Conservation (phyloP, 1,140 invertebrate genomes). For the Melitaea cinxia region DNA sequence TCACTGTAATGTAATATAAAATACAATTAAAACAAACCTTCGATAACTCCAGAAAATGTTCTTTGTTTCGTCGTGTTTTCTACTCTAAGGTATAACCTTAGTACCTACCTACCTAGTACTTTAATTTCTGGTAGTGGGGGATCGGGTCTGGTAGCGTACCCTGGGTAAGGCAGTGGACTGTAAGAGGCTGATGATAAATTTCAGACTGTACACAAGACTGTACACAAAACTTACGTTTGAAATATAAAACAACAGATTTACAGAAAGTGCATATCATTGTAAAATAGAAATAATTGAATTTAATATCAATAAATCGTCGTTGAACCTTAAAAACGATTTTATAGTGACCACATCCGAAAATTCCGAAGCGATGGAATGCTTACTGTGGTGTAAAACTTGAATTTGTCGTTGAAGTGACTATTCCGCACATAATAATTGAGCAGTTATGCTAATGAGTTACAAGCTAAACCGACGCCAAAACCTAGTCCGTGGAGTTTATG, state of each 20-base stretch:
- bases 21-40: no score
- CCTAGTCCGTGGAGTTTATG: slow-evolving; percentile 66
- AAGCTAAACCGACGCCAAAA: slow-evolving; percentile 69
- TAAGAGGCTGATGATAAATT: no score
- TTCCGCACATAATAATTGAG: slow-evolving; percentile 74
- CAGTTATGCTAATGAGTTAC: slow-evolving; percentile 75
- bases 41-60: no score
- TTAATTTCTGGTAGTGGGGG: no score
- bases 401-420: slow-evolving; percentile 71
- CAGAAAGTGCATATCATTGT: not conserved
- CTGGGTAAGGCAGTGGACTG: no score
- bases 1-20: no score
- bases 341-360: slow-evolving; percentile 14
- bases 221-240: no score
- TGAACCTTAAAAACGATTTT: not conserved
- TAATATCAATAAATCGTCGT: not conserved
- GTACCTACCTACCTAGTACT: no score
- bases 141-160: no score
- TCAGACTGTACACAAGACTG: no score
- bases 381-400: slow-evolving; percentile 55
- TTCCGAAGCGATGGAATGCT: slow-evolving; percentile 38
- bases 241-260: not conserved
- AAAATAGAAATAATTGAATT: not conserved
- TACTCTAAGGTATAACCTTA: no score
- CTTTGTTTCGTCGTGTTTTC: no score